Evolutionary conservation across 1,140 invertebrate genomes (phyloP), one percentile per base, ranked within the genome.

Genomic region (Drosophila prosaltans): DNA sequence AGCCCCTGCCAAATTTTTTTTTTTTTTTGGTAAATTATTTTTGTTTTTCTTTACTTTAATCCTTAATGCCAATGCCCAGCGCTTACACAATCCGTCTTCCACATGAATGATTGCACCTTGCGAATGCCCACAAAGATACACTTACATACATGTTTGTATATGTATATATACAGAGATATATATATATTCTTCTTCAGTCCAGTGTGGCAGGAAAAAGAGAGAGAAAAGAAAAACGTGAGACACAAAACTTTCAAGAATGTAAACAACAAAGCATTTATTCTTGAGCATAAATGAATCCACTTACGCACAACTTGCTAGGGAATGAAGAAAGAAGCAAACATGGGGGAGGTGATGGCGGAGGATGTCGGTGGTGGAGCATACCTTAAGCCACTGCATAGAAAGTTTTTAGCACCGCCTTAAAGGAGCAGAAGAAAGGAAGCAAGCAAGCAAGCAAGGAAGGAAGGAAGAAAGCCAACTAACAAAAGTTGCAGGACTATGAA

Each of bases 251-350:
- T 64, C 71, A 70, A 81, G 80, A 88, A 88, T 88, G 84, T 83
- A 88, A 88, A 88, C 83, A 88, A 88, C 84, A 83, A 83, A 88
- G 84, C 80, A 83, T 84, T 88, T 89, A 80, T 80, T 75, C 30
- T 74, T 43, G 60, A 51, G 72, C 83, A 74, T 75, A 88, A 88
- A 88, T 88, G 83, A 89, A 88, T 83, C 83, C 80, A 83, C 84
- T 88, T 80, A 75, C 78, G 68, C 64, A 73, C 76, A 72, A 69
- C 54, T 78, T 80, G 75, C 40, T 36, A 54, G 16, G 24, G 45
- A 51, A 51, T 51, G 45, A 51, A 51, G 8, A 8, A 51, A 11
- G 28, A 64, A 30, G 54, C 36, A 39, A 21, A 36, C 32, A 36
- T 30, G 21, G 10, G 51, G 48, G 24, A 36, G 28, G 62, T 28